Evolutionary conservation across 2,888 invertebrate species (phyloP), one percentile per base, ranked within the genome.

Genomic region (Eupithecia tripunctaria): DNA sequence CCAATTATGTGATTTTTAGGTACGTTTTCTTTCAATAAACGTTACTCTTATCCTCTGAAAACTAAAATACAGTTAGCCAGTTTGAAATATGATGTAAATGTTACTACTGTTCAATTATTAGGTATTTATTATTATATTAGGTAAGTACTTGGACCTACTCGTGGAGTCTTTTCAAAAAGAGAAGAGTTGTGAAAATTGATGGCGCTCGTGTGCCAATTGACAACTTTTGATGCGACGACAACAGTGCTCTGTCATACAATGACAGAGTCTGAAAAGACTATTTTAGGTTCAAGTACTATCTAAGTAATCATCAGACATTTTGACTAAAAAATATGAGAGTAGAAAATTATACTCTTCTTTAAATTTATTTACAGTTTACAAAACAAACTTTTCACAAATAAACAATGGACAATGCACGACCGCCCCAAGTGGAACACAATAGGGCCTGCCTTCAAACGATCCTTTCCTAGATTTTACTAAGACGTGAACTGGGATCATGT

Each of bases 351-450:
- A 8, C 47, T 5, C 7, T 47, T 7, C n/a, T n/a, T 7, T 47
- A 47, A 47, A 21, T 5, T 41, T 41, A 59, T 27, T 25, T 60
- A 27, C 29, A 14, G 29, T 29, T 60, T 29, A 29, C 14, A 29
- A 18, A 29, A 8, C 29, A 32, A 63, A 63, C 25, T 64, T 64
- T 64, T 21, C 64, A 25, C 14, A 64, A 83, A 87, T 86, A 90
- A 85, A 91, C 92, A 93, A 92, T 92, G 89, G 84, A 91, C 91
- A 90, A 90, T 82, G 86, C 88, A 86, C 88, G 90, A 90, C 85
- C 83, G 87, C 88, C 85, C 80, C 80, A 72, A 84, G 88, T 83
- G 65, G 73, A 72, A 67, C 68, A 78, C 82, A 87, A 91, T 77
- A 62, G 89, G 89, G 90, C 89, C 85, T 79, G 76, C 71, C 75